phyloP scores from a whole-genome alignment of 2,888 invertebrate genomes.

The Hyposoter dolosus region DNA sequence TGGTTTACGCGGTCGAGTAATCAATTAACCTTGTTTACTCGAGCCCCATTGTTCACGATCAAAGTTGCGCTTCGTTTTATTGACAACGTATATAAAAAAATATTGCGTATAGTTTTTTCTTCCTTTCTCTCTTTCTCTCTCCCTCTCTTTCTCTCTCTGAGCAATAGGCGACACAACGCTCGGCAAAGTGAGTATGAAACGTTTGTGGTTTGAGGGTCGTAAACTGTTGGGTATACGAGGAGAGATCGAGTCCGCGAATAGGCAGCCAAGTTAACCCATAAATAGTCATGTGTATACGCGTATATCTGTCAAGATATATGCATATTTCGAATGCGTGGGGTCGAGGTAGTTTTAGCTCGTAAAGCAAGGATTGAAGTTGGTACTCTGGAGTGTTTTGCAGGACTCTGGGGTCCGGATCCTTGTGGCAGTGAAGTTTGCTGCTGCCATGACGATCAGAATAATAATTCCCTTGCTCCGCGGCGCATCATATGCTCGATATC shows the following conservation, averaged over 20 bases:
- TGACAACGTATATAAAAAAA: neutral
- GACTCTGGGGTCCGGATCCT: conserved; percentile 34
- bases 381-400: conserved; percentile 8
- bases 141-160: neutral
- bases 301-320: conserved; percentile 12
- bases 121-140: neutral
- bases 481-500: conserved; percentile 21
- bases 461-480: neutral
- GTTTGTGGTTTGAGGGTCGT: conserved; percentile 57
- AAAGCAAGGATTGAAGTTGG: conserved; percentile 59
- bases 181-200: conserved; percentile 40
- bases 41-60: neutral
- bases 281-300: conserved; percentile 12
- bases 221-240: conserved; percentile 68
- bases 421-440: conserved; percentile 9
- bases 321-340: conserved; percentile 49
- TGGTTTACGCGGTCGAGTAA: neutral
- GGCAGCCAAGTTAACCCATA: conserved; percentile 28
- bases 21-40: neutral
- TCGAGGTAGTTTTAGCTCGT: conserved; percentile 62
- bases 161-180: neutral
- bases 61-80: neutral
- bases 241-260: conserved; percentile 66
- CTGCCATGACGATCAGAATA: conserved; percentile 3
- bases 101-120: neutral